A percentile compares a stretch with the other conserved stretches of the same genome.
Evolutionary conservation across 2,888 invertebrate species (phyloP).

Genomic region (Glomeris marginata): DNA sequence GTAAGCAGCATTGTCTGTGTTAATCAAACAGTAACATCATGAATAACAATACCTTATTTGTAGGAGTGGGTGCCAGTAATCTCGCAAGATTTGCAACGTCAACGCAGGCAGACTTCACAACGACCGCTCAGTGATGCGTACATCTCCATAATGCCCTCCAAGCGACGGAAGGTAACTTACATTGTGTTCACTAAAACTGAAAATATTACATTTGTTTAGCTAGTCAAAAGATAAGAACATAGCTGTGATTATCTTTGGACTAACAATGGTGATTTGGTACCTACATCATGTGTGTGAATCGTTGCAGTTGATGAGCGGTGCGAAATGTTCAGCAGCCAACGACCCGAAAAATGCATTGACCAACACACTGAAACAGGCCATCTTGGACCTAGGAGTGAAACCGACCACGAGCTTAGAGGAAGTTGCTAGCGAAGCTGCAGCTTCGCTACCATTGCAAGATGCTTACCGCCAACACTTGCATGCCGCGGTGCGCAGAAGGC

Average conservation of each 20-base stretch:
- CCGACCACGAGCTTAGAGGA: constrained; percentile 33
- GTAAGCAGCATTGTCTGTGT: not conserved
- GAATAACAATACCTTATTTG: constrained; percentile 14
- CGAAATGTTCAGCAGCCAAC: constrained; percentile 21
- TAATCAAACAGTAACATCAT: not conserved
- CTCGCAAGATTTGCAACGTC: constrained; percentile 57
- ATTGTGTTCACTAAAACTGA: too few species aligned
- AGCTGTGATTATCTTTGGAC: too few species aligned
- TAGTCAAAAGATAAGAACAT: too few species aligned
- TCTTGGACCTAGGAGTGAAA: constrained; percentile 37
- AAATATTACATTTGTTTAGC: too few species aligned
- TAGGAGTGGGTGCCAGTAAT: constrained; percentile 81
- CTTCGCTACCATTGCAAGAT: constrained; percentile 35
- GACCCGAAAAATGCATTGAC: constrained; percentile 24
- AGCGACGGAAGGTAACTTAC: constrained; percentile 59
- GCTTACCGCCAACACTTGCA: constrained; percentile 39
- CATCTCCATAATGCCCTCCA: constrained; percentile 73
- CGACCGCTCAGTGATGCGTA: constrained; percentile 75
- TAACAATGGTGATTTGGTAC: too few species aligned
- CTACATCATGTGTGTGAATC: too few species aligned
- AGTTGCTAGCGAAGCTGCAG: constrained; percentile 36
- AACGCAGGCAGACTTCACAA: constrained; percentile 43
- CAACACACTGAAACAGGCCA: constrained; percentile 33
- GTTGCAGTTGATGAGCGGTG: constrained; percentile 25
- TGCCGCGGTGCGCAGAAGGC: constrained; percentile 33